Percentiles rank a stretch among this genome's conserved stretches.
Conservation (phyloP, 2,113 vertebrate genomes). For the Peucedramus taeniatus region DNA sequence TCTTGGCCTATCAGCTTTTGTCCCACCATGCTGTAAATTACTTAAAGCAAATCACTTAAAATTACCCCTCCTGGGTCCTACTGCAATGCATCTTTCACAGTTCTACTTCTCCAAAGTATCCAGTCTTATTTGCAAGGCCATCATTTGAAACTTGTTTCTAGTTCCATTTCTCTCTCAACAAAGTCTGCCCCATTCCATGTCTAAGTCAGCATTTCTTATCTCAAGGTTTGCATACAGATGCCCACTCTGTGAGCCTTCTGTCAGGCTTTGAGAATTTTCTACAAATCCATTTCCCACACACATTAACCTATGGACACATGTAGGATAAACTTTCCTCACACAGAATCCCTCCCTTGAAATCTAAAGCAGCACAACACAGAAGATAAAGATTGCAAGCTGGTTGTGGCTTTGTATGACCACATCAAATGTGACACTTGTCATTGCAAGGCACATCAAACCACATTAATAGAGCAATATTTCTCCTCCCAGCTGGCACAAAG, state of each 20-base stretch:
- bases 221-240: background rate
- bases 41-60: background rate
- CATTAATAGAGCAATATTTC: background rate
- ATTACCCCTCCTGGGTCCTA: background rate
- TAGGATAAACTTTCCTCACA: background rate
- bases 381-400: background rate
- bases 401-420: background rate
- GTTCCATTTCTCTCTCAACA: background rate
- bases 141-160: background rate
- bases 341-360: background rate
- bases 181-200: background rate
- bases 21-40: background rate
- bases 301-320: accelerated
- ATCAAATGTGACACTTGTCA: background rate
- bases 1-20: background rate
- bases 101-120: background rate
- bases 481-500: background rate
- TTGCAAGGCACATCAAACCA: background rate
- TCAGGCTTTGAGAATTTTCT: background rate
- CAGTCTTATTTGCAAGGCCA: background rate
- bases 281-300: background rate
- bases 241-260: background rate
- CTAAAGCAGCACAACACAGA: background rate
- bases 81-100: background rate
- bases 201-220: background rate